Percentiles rank a stretch among this genome's conserved stretches.
phyloP scores from a whole-genome alignment of 2,113 vertebrate species.

The Lasiurus cinereus region DNA sequence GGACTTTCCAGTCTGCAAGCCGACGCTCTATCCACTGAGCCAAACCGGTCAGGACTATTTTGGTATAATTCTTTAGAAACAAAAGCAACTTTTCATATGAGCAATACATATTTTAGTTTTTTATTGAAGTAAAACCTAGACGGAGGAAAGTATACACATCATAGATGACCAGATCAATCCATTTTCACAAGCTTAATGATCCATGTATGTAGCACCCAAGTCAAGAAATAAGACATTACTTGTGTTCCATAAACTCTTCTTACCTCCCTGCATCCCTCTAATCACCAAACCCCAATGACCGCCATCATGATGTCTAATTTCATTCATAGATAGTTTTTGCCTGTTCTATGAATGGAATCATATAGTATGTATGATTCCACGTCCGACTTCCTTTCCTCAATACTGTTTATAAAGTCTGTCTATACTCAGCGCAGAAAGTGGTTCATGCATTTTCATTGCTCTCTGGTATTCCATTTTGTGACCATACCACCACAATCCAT shows the following conservation, averaged over 20 bases:
- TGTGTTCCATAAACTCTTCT: background rate
- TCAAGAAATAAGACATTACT: constrained; percentile 28
- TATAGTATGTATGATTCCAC: background rate
- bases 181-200: constrained; percentile 41
- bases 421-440: background rate
- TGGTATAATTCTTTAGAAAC: constrained; percentile 51
- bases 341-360: background rate
- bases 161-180: background rate
- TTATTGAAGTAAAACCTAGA: constrained; percentile 30
- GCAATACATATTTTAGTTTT: constrained; percentile 34
- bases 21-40: no score
- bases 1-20: no score
- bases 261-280: background rate
- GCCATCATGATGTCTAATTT: background rate
- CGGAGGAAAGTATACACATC: background rate
- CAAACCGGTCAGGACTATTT: no score
- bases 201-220: background rate
- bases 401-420: background rate
- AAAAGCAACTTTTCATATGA: constrained; percentile 40
- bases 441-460: background rate
- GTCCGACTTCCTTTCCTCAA: background rate
- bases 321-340: background rate
- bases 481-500: background rate
- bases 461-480: constrained; percentile 42
- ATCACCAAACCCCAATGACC: background rate